Evolutionary conservation across 2,888 invertebrate species (phyloP), one percentile per base, ranked within the genome.

Genomic region (Campaea margaritaria): DNA sequence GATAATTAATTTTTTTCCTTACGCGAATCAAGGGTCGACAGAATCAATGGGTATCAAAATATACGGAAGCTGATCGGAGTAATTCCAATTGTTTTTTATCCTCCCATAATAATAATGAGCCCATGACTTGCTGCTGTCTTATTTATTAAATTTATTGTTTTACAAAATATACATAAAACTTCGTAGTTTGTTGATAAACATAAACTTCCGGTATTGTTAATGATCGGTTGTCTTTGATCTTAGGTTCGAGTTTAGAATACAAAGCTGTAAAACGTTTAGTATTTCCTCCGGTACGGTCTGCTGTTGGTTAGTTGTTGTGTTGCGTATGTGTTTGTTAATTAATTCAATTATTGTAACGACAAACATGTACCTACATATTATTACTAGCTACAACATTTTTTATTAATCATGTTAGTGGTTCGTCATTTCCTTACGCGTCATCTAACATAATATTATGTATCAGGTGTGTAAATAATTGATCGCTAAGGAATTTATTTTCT

Each of bases 161-260:
- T 31, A 2, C 27, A 27, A 7, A 5, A 27, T 5, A 27, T 27
- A 31, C 9, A 10, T 31, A 31, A 31, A 3, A 31, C 8, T 31
- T 31, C 8, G 31, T 31, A 31, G 31, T 31, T 31, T 31, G 36
- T 36, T 36, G 36, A 34, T 34, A 16, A 42, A 13, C 7, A 36
- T 31, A 15, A 45, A 46, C 53, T 39, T 46, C 39, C 41, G 46
- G 15, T 16, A 38, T 28, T n/a, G 21, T 44, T 28, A 39, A 28
- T 13, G 7, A 27, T 36, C 10, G n/a, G n/a, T n/a, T 31, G 28
- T 12, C 46, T 54, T 42, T 54, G 47, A 47, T 49, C 42, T 5
- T 51, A 1, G 21, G 12, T 42, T 34, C n/a, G n/a, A 21, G 5
- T 21, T 2, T 42, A 9, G 16, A 34, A 48, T 7, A 36, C 36